Evolutionary conservation across 2,888 invertebrate species (phyloP).

Genomic region (Callinectes sapidus): DNA sequence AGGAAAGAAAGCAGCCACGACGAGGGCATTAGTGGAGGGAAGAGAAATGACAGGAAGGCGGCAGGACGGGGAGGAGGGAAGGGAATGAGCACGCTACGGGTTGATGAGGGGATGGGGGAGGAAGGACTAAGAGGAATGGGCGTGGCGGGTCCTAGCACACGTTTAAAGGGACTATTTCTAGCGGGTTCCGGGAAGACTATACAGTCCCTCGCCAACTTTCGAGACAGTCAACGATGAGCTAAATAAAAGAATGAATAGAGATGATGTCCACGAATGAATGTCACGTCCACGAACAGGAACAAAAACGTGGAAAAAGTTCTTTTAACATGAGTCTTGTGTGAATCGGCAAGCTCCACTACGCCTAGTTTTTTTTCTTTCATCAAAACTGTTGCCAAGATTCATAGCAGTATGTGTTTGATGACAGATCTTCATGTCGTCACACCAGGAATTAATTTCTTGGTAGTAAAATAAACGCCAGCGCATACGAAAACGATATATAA

Average conservation of each 20-base stretch:
- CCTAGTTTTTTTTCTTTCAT: neutral
- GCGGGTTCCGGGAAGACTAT: neutral
- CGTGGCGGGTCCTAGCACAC: neutral
- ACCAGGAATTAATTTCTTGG: neutral
- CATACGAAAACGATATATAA: neutral
- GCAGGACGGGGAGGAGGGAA: neutral
- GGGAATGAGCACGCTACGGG: neutral
- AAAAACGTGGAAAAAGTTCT: neutral
- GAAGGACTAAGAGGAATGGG: neutral
- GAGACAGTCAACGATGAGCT: neutral
- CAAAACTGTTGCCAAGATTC: neutral
- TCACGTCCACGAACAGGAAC: neutral
- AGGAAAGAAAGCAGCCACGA: neutral
- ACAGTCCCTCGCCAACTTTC: neutral
- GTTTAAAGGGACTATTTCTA: slow-evolving; percentile 30
- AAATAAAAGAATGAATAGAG: neutral
- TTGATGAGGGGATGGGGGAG: neutral
- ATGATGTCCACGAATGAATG: neutral
- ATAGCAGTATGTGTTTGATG: neutral
- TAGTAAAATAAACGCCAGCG: neutral
- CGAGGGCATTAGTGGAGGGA: neutral
- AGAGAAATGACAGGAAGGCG: slow-evolving; percentile 11
- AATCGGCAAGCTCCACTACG: neutral
- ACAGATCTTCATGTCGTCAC: neutral
- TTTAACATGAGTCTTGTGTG: no score